Evolutionary conservation across 2,113 vertebrate genomes (phyloP), one percentile per base, ranked within the genome.

Genomic region (Scomber colias): DNA sequence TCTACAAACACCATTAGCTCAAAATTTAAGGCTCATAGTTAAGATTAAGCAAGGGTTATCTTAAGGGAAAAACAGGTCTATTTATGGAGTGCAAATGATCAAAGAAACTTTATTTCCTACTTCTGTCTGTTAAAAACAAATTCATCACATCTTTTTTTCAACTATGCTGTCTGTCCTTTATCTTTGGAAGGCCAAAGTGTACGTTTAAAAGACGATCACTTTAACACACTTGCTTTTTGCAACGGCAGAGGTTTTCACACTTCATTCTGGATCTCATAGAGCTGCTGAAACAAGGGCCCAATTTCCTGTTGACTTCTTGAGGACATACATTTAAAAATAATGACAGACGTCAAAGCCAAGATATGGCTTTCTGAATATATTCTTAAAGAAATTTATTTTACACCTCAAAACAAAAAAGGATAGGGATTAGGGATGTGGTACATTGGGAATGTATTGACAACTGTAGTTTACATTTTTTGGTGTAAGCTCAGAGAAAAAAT

Each of bases 301-400:
- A 77, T 69, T 53, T 81, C 72, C 60, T 61, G 21, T 63, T 71
- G 73, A 64, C 30, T 50, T 74, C 79, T 74, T 70, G 35, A 78
- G 79, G 68, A 88, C 82, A 77, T 64, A 65, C 16, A 35, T 72
- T 67, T 69, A 79, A 84, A 90, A 93, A 93, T 87, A 87, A 93
- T 79, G 85, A 94, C 93, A 93, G 86, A 90, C 87, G 83, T 89
- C 90, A 89, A 85, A 92, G 91, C 89, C 92, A 69, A 71, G 63
- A 79, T 71, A 45, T 89, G 88, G 90, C 87, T 82, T 40, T 89
- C 91, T 88, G 85, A 90, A 93, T 93, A 94, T 92, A 94, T 92
- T 94, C 90, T 94, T 91, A 92, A 95, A 93, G 93, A 93, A 91
- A 93, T 95, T 95, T 95, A 95, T 95, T 95, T 94, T 94, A 94